phyloP scores from a whole-genome alignment of 2,888 invertebrate genomes.

The Hemaris fuciformis region DNA sequence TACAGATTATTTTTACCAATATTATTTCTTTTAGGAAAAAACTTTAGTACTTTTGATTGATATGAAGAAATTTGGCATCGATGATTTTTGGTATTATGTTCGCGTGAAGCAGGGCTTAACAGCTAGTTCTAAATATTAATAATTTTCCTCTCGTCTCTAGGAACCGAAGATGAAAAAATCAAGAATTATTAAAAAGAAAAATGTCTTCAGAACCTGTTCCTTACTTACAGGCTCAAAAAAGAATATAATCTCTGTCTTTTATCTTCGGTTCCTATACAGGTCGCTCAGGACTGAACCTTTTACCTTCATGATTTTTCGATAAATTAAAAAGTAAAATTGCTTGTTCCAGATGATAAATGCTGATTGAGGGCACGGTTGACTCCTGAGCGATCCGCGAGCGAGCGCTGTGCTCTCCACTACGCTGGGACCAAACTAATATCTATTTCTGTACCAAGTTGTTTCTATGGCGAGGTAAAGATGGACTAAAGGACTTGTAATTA shows the following conservation, averaged over 20 bases:
- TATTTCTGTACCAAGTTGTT: not conserved
- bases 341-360: slow-evolving; percentile 80
- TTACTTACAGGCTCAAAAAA: no score
- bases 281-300: slow-evolving; percentile 71
- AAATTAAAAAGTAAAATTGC: slow-evolving; percentile 72
- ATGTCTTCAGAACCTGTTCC: no score
- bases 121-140: no score
- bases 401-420: slow-evolving; percentile 23
- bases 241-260: slow-evolving; percentile 22
- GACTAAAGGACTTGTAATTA: not conserved
- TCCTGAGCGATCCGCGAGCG: slow-evolving; percentile 72
- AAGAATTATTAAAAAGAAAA: not conserved
- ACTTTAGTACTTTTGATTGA: no score
- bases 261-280: slow-evolving; percentile 52
- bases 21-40: no score
- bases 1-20: no score
- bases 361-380: slow-evolving; percentile 72
- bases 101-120: no score
- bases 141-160: not conserved
- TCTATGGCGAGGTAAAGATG: not conserved
- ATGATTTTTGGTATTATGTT: not conserved
- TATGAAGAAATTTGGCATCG: no score
- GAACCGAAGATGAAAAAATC: slow-evolving; percentile 7
- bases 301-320: slow-evolving; percentile 39
- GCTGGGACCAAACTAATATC: slow-evolving; percentile 9